Base-by-base conservation (phyloP, 1,140 invertebrate species). In the Euura lappo region DNA sequence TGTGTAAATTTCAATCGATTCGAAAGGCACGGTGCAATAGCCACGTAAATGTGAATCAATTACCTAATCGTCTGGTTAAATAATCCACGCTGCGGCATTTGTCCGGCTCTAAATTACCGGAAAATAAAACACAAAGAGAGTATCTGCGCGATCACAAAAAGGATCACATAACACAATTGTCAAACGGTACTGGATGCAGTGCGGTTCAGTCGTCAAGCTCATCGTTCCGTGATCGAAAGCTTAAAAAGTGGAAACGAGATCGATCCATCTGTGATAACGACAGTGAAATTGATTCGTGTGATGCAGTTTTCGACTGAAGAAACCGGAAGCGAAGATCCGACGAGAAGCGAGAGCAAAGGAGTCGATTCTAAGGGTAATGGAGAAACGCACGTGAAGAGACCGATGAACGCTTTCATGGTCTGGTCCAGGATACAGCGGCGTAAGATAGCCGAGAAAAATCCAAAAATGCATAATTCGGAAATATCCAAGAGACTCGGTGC, bases 371-470 rank as follows among this genome's bases (percentile, higher is more conserved):
- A 67, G n/a, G n/a, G n/a, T n/a, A n/a, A n/a, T n/a, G n/a, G n/a
- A 70, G 70, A 87, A 2, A 88, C 88, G 70, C 91, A 91, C 73
- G 91, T 93, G 47, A 92, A 92, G 77, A 79, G 92, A 70, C 92
- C 91, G 0, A 92, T 93, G 91, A 93, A 93, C 78, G 92, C 92
- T 0, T 93, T 93, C 83, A 93, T 93, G 91, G 92, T 93, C 0
- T 93, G 91, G 91, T 93, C 91, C 6, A 86, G 92, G 70, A 87
- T 93, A 60, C 89, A 93, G 77, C 83, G 93, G 51, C 90, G 92
- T 78, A 92, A 94, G 79, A 95, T 96, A 85, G 94, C 94, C 0
- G 90, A 92, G 77, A 91, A 95, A 81, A 93, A 96, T 83, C 95
- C 95, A 6, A 94, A 95, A 83, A 91, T 96, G 77, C 93, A 94